A percentile compares a stretch with the other conserved stretches of the same genome.
Evolutionary conservation across 2,888 invertebrate genomes (phyloP).

Genomic region (Spicauda simplicius): DNA sequence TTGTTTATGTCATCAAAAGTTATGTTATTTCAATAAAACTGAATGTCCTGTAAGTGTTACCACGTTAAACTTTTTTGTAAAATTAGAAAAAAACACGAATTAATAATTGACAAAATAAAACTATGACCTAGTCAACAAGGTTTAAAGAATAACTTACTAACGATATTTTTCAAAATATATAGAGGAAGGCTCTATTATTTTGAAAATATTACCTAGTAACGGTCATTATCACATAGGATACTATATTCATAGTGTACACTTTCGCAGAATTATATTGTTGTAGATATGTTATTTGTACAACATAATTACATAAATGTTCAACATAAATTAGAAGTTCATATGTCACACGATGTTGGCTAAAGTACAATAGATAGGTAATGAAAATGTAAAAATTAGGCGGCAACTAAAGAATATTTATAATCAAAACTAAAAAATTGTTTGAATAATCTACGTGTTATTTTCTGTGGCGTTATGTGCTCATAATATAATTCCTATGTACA

Average conservation of each 20-base stretch:
- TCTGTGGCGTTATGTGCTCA: slow-evolving; percentile 52
- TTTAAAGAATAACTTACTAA: slow-evolving; percentile 22
- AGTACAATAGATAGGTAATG: slow-evolving; percentile 68
- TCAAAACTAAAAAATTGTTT: slow-evolving; percentile 39
- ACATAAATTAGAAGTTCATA: slow-evolving; percentile 42
- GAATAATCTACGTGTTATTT: slow-evolving; percentile 41
- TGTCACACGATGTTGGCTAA: slow-evolving; percentile 66
- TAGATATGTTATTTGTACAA: slow-evolving; percentile 43
- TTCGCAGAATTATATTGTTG: slow-evolving; percentile 45
- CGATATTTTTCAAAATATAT: slow-evolving; percentile 33
- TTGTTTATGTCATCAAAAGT: slow-evolving; percentile 15
- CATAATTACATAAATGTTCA: slow-evolving; percentile 45
- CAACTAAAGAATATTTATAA: slow-evolving; percentile 55
- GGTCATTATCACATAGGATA: slow-evolving; percentile 40
- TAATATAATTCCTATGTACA: slow-evolving; percentile 78
- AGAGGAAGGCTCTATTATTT: slow-evolving; percentile 32
- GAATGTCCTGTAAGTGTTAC: slow-evolving; percentile 38
- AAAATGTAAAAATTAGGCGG: slow-evolving; percentile 70
- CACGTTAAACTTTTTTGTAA: slow-evolving; percentile 32
- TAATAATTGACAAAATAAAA: not conserved
- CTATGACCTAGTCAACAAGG: slow-evolving; percentile 25
- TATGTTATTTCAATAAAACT: not conserved
- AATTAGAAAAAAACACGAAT: slow-evolving; percentile 24
- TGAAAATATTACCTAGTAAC: slow-evolving; percentile 9
- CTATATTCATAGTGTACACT: slow-evolving; percentile 43